phyloP scores from a whole-genome alignment of 2,113 vertebrate species.

The Ptychochromis oligacanthus region DNA sequence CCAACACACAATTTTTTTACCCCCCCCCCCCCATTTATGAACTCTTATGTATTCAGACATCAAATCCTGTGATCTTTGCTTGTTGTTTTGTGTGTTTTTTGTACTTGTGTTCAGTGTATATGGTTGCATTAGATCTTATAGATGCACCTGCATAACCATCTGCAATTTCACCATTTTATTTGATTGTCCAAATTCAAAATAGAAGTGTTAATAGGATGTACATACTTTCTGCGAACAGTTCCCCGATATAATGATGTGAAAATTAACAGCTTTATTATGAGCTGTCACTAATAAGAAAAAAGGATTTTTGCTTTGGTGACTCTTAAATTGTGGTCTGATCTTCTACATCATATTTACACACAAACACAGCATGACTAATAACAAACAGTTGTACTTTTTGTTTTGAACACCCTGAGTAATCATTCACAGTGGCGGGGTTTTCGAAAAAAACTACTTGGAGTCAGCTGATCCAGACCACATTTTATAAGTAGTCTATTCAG shows the following conservation, averaged over 20 bases:
- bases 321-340: background rate
- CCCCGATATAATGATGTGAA: background rate
- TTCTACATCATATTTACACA: background rate
- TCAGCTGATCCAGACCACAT: background rate
- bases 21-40: background rate
- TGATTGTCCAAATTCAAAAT: no score
- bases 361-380: background rate
- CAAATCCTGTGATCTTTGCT: background rate
- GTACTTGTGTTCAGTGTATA: background rate
- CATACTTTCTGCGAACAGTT: background rate
- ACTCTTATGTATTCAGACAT: background rate
- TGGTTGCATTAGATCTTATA: background rate
- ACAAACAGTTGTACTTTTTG: background rate
- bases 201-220: no score
- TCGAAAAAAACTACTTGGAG: background rate
- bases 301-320: background rate
- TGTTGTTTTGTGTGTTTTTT: background rate
- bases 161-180: background rate
- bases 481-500: background rate
- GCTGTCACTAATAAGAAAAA: background rate
- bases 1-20: fast-evolving
- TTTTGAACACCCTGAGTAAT: background rate
- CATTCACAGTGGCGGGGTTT: background rate
- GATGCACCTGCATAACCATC: background rate
- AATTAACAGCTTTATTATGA: no score